These are phyloP conservation scores for Pyrrhia umbra DNA, from an alignment of 2,888 invertebrate species.

Conservation along the genomic window DNA sequence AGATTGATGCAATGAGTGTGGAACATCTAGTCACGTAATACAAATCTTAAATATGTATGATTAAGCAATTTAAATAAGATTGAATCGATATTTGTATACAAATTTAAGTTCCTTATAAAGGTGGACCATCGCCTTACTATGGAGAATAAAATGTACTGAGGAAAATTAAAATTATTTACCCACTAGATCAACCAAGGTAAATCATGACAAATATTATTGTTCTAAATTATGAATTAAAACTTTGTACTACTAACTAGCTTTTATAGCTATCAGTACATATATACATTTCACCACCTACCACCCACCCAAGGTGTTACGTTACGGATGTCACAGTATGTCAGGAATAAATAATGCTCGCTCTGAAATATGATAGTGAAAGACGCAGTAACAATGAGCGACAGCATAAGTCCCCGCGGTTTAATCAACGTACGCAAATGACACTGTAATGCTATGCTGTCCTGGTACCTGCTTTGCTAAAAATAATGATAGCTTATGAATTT, in stretches of 20 bases:
- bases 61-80: too few species aligned
- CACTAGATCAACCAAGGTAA: too few species aligned
- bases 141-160: too few species aligned
- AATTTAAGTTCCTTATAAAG: too few species aligned
- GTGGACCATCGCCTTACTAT: too few species aligned
- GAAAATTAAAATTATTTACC: background rate
- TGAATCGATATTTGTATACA: too few species aligned
- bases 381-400: constrained; percentile 54
- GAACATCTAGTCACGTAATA: too few species aligned
- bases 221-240: too few species aligned
- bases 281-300: background rate
- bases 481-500: constrained; percentile 32
- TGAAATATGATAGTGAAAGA: constrained; percentile 57
- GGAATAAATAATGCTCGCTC: constrained; percentile 48
- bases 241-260: too few species aligned
- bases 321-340: constrained; percentile 34
- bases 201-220: too few species aligned
- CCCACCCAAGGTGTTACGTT: constrained; percentile 27
- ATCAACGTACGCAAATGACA: constrained; percentile 50
- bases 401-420: constrained; percentile 48
- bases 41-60: too few species aligned
- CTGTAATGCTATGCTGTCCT: constrained; percentile 30
- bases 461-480: constrained; percentile 41
- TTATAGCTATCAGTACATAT: background rate
- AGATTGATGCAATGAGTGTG: background rate